phyloP scores from a whole-genome alignment of 1,140 invertebrate genomes.

The Anadara kagoshimensis region DNA sequence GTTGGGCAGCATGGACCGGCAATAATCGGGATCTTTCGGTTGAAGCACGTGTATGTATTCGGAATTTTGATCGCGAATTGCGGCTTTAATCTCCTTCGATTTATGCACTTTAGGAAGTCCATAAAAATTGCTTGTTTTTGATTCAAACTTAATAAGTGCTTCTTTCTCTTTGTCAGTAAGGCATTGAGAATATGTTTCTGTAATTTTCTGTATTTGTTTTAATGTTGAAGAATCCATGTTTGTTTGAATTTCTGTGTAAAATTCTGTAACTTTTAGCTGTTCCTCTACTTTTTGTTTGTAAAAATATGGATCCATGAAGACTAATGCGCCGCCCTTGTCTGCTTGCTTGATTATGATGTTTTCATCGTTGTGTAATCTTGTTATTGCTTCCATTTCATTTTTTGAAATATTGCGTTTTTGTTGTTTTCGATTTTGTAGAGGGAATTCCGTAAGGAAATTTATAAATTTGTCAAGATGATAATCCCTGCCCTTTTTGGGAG shows the following conservation, averaged over 20 bases:
- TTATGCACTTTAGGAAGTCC: slow-evolving; percentile 24
- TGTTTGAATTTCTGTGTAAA: slow-evolving; percentile 4
- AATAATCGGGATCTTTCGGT: slow-evolving; percentile 18
- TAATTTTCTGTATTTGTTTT: background rate
- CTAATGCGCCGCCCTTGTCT: background rate
- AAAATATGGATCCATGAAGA: background rate
- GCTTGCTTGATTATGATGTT: no score
- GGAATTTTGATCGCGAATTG: background rate
- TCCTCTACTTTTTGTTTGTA: no score
- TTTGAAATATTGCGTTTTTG: background rate
- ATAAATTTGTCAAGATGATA: background rate
- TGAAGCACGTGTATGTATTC: slow-evolving; percentile 4
- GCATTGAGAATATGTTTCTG: background rate
- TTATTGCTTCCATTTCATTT: background rate
- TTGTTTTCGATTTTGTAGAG: background rate
- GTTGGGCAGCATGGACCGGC: slow-evolving; percentile 12
- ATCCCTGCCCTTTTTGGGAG: background rate
- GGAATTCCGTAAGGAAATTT: no score
- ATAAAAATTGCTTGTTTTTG: slow-evolving; percentile 23
- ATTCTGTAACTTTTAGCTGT: no score
- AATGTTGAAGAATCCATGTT: background rate
- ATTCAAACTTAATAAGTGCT: background rate
- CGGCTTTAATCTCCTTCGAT: slow-evolving; percentile 6
- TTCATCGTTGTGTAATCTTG: slow-evolving; percentile 8
- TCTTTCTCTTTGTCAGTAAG: background rate